Conservation (phyloP, 2,888 invertebrate species). For the Dysmachus trigonus region DNA sequence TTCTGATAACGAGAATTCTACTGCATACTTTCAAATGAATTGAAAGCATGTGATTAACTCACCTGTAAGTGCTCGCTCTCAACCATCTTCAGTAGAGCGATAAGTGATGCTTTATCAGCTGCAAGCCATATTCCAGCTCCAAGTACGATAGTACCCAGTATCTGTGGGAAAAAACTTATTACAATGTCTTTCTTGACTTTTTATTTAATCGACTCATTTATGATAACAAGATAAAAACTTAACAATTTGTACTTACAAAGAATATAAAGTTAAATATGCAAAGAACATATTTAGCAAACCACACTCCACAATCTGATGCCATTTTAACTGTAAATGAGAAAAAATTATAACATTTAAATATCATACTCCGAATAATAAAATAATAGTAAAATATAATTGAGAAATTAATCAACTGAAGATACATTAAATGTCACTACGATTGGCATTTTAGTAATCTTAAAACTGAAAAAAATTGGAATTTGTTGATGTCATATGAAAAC, state of each 20-base stretch:
- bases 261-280: constrained; percentile 78
- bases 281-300: constrained; percentile 75
- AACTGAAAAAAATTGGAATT: neutral
- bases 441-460: neutral
- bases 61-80: constrained; percentile 69
- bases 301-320: constrained; percentile 70
- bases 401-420: neutral
- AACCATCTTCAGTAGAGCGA: constrained; percentile 69
- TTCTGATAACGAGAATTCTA: neutral
- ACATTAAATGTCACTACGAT: neutral
- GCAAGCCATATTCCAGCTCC: constrained; percentile 76
- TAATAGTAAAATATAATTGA: neutral
- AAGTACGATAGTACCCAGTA: constrained; percentile 70
- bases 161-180: constrained; percentile 53
- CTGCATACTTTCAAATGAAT: neutral
- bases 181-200: neutral
- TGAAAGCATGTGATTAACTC: constrained; percentile 56
- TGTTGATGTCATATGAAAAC: no score
- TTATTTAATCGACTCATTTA: neutral
- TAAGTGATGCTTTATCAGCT: constrained; percentile 73
- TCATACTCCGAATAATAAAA: neutral
- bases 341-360: neutral
- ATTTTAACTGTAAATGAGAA: constrained; percentile 55
- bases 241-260: constrained; percentile 69
- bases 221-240: constrained; percentile 41